Conservation (phyloP, 2,888 invertebrate species). For the Busseola fusca region DNA sequence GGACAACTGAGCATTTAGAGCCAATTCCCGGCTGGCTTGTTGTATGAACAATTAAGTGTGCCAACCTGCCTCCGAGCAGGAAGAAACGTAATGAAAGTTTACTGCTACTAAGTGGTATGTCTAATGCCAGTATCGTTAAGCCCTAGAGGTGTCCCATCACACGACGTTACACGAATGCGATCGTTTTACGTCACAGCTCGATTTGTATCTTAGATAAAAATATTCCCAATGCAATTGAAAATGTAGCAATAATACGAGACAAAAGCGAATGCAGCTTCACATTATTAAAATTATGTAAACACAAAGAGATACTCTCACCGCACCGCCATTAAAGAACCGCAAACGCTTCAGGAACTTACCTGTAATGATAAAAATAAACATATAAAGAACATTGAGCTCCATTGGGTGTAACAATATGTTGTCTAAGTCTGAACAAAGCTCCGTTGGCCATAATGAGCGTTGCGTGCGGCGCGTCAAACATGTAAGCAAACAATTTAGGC, state of each 20-base stretch:
- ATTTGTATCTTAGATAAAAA: conserved; percentile 57
- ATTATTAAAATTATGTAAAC: conserved; percentile 60
- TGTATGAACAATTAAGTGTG: conserved; percentile 88
- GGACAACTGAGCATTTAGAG: conserved; percentile 85
- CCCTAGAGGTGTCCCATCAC: conserved; percentile 44
- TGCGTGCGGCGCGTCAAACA: conserved; percentile 88
- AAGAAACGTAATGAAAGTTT: conserved; percentile 85
- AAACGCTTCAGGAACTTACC: conserved; percentile 82
- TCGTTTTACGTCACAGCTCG: conserved; percentile 31
- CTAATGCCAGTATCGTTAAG: conserved; percentile 66
- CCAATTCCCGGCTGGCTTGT: conserved; percentile 87
- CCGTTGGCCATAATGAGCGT: conserved; percentile 86
- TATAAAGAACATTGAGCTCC: conserved; percentile 83
- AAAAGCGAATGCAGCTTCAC: conserved; percentile 38
- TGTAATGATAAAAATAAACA: conserved; percentile 87
- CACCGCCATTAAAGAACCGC: conserved; percentile 78
- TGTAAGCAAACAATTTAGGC: conserved; percentile 89
- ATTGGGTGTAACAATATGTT: conserved; percentile 86
- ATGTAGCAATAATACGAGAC: conserved; percentile 41
- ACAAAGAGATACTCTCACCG: conserved; percentile 81
- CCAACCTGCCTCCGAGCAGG: conserved; percentile 80
- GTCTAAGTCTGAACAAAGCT: conserved; percentile 87
- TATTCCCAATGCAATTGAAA: conserved; percentile 51
- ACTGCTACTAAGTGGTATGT: conserved; percentile 77
- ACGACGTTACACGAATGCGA: conserved; percentile 18